These are phyloP conservation scores for Copidosoma aretas DNA, from an alignment of 2,888 invertebrate species.

Conservation along the genomic window DNA sequence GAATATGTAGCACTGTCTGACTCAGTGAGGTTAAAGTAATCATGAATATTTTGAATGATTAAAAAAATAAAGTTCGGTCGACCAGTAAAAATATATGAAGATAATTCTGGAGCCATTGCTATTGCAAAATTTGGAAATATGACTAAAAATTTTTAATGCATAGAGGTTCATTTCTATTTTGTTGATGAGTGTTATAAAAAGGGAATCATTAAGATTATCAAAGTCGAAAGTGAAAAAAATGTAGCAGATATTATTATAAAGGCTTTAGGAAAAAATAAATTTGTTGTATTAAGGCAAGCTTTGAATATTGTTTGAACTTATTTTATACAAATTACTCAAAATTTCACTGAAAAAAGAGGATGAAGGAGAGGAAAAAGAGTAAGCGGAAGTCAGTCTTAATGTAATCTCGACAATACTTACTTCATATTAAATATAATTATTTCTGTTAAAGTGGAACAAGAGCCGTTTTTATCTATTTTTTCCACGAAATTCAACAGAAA, in stretches of 20 bases:
- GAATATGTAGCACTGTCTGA: slow-evolving; percentile 40
- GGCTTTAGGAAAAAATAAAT: not conserved
- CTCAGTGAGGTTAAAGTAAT: slow-evolving; percentile 20
- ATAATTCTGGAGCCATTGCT: slow-evolving; percentile 36
- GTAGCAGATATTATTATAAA: slow-evolving; percentile 21
- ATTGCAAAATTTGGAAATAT: slow-evolving; percentile 39
- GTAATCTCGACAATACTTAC: too few species aligned
- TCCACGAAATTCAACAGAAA: too few species aligned
- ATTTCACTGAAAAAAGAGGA: too few species aligned
- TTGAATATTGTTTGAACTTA: not conserved
- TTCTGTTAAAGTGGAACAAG: too few species aligned
- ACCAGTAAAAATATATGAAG: slow-evolving; percentile 34
- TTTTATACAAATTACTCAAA: not conserved
- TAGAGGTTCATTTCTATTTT: not conserved
- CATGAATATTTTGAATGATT: slow-evolving; percentile 22
- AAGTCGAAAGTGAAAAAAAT: slow-evolving; percentile 14
- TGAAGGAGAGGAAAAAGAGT: too few species aligned
- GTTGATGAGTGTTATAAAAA: slow-evolving; percentile 26
- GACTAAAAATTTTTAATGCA: slow-evolving; percentile 26
- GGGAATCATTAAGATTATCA: slow-evolving; percentile 17
- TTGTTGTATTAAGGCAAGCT: not conserved
- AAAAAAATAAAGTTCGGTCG: slow-evolving; percentile 21
- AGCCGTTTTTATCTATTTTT: too few species aligned
- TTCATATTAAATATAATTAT: too few species aligned
- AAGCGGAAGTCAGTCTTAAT: too few species aligned